Base-by-base conservation (phyloP, 2,797 vertebrate genomes). In the Rhabdophis nuchalis region DNA sequence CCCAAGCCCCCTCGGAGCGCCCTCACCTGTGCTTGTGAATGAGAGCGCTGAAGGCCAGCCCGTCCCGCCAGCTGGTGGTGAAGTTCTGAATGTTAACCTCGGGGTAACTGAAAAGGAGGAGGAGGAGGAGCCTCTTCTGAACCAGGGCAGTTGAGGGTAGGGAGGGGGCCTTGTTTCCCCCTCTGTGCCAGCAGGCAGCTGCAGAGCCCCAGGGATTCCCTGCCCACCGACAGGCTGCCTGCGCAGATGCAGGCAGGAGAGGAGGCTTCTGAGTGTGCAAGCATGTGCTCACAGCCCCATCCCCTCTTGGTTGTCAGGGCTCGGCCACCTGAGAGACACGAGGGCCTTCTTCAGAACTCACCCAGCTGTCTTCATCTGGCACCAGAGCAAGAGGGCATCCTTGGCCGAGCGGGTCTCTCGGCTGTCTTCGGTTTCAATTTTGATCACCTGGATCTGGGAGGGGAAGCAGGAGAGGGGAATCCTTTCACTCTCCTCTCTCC, bases 11-110 rank as follows among this genome's bases (percentile, higher is more conserved):
- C 9, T 1, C 32, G 20, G 27, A 85, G 0, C 0, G 16, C 0
- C 0, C 29, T 18, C 93, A 99, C 99, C 99, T 98, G 98, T 99
- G 99, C 96, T 97, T 97, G 97, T 99, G 99, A 94, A 99, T 99
- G 94, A 99, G 99, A 1, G 99, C 99, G 0, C 99, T 99, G 96
- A 99, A 99, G 93, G 99, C 99, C 90, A 99, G 96, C 5, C 99
- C 99, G 0, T 99, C 99, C 94, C 98, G 97, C 99, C 99, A 99
- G 96, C 99, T 99, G 95, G 98, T 99, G 96, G 99, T 99, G 96
- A 99, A 99, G 97, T 99, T 99, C 96, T 99, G 98, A 96, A 99
- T 99, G 97, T 98, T 99, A n/a, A 99, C 98, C 93, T 98, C 98
- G 1, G 99, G 96, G 95, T 99, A 99, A 91, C 98, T 99, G 96